Evolutionary conservation across 1,140 invertebrate genomes (phyloP), one percentile per base, ranked within the genome.

Genomic region (Eufriesea mexicana): DNA sequence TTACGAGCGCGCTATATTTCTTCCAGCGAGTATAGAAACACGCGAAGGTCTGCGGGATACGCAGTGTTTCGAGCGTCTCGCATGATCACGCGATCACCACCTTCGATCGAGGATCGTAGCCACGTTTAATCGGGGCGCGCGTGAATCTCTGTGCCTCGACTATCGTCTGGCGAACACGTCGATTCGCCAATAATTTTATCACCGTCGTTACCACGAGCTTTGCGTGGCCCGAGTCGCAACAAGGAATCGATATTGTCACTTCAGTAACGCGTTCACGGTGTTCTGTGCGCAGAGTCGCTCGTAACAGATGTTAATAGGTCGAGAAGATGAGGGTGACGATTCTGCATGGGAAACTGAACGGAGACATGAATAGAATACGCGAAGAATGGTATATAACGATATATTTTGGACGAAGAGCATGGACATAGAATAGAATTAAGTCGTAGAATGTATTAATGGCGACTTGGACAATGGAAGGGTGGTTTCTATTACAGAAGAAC

Each of bases 161-260:
- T n/a, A 23, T 55, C 23, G 23, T 54, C 20, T 47, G n/a, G 35
- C 25, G 9, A 45, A 54, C 6, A 23, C 28, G 68, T 51, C 45
- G 25, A 51, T 25, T 61, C 77, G 45, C 20, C 28, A 20, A 68
- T 47, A 61, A 66, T 62, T 80, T 81, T 66, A 81, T 57, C 61
- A 66, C 25, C 42, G 51, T 8, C 35, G 70, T 81, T 66, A 49
- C 47, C 67, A 61, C 35, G 76, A 49, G 51, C 16, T 47, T 55
- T 49, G 59, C 42, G 49, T 47, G 42, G 25, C 20, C 61, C 23
- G 47, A 55, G 59, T 74, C 71, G 79, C 79, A 74, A 55, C 79
- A 59, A 81, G 61, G 51, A 74, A 81, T 81, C 79, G 70, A 81
- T 81, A 81, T 81, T 81, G 79, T 81, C 79, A 64, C 79, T 74